Evolutionary conservation across 2,113 vertebrate species (phyloP).

Genomic region (Mohoua ochrocephala): DNA sequence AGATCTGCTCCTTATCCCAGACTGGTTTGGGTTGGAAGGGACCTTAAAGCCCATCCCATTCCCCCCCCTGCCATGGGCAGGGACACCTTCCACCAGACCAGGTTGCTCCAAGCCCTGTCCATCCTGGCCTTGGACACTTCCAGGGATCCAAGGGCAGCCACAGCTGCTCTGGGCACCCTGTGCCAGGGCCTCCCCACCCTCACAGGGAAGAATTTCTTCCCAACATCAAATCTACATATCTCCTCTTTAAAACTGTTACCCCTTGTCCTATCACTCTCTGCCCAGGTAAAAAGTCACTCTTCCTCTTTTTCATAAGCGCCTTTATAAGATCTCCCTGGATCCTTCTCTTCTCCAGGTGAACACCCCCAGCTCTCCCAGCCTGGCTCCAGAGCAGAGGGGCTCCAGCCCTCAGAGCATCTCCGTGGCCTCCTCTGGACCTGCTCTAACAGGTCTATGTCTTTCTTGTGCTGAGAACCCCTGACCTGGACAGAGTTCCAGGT

Average conservation of each 20-base stretch:
- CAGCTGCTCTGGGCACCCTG: background rate
- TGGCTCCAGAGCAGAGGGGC: background rate
- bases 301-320: background rate
- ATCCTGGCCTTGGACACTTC: background rate
- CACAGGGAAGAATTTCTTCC: background rate
- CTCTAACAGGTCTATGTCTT: background rate
- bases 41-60: background rate
- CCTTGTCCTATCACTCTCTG: background rate
- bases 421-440: background rate
- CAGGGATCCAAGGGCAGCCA: background rate
- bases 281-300: background rate
- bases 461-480: background rate
- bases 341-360: background rate
- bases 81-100: background rate
- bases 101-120: accelerated
- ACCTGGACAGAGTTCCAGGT: background rate
- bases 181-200: background rate
- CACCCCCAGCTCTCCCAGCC: background rate
- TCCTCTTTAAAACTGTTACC: background rate
- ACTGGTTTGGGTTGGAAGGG: background rate
- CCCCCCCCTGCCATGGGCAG: background rate
- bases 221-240: background rate
- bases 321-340: background rate
- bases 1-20: background rate
- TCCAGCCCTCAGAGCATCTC: background rate